Evolutionary conservation across 2,113 vertebrate genomes (phyloP).

Genomic region (Pungitius pungitius): DNA sequence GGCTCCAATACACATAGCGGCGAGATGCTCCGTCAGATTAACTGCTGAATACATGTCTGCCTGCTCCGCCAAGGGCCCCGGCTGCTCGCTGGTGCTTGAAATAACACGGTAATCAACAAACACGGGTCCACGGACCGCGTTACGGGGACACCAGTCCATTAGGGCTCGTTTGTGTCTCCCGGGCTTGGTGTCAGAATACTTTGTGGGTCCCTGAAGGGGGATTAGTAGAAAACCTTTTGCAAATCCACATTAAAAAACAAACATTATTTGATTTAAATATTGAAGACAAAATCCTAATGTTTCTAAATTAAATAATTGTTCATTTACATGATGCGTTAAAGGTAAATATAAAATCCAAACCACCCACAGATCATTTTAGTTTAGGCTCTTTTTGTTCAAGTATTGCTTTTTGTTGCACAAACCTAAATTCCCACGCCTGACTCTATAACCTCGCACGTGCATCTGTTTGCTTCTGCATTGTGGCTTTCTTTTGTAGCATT

Average conservation of each 20-base stretch:
- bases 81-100: conserved; percentile 75
- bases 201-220: conserved; percentile 7
- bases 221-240: neutral
- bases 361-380: neutral
- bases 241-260: neutral
- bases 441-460: neutral
- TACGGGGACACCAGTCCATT: conserved; percentile 58
- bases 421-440: neutral
- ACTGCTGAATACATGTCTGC: conserved; percentile 77
- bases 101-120: conserved; percentile 82
- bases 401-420: neutral
- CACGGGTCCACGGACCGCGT: conserved; percentile 58
- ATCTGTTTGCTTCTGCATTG: conserved; percentile 19
- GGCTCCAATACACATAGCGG: conserved; percentile 78
- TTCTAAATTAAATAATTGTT: neutral
- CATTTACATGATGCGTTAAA: neutral
- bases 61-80: conserved; percentile 40
- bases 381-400: neutral
- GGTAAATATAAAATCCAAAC: neutral
- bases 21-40: conserved; percentile 81
- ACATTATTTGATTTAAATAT: neutral
- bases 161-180: conserved; percentile 3
- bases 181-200: conserved; percentile 24
- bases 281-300: neutral
- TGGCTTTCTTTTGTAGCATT: conserved; percentile 10